Evolutionary conservation across 2,797 vertebrate species (phyloP).

Genomic region (Mus spretus): DNA sequence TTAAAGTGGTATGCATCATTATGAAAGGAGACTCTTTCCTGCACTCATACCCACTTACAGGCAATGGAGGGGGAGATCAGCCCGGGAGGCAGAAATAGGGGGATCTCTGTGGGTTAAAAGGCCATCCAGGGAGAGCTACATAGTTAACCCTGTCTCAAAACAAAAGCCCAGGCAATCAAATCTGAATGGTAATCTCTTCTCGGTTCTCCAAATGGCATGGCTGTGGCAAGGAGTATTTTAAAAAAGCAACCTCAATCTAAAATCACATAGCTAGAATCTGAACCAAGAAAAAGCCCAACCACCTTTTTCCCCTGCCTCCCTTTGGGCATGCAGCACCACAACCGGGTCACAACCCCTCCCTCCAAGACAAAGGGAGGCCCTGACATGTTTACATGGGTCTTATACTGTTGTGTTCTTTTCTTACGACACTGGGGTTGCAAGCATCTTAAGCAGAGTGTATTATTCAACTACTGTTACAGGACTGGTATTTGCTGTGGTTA

Average conservation of each 20-base stretch:
- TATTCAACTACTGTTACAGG: background rate
- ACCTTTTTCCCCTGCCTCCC: background rate
- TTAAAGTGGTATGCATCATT: background rate
- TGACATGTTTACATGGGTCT: background rate
- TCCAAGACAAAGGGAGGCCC: background rate
- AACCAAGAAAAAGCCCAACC: background rate
- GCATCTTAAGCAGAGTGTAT: background rate
- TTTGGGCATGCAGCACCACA: background rate
- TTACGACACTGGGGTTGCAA: background rate
- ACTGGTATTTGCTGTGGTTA: background rate
- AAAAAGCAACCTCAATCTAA: constrained; percentile 9
- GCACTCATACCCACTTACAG: background rate
- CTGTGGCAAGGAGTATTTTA: background rate
- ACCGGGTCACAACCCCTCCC: background rate
- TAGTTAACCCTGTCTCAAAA: background rate
- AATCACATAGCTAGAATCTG: constrained; percentile 14
- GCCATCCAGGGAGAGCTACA: background rate
- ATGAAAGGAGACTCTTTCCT: background rate
- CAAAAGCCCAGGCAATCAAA: background rate
- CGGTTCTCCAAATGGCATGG: constrained; percentile 22
- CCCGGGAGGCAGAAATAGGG: background rate
- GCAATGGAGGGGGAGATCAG: background rate
- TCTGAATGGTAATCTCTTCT: constrained; percentile 14
- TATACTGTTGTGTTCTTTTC: background rate
- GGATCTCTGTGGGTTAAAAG: background rate